phyloP scores from a whole-genome alignment of 2,797 vertebrate species.

The Sebastolobus alascanus region DNA sequence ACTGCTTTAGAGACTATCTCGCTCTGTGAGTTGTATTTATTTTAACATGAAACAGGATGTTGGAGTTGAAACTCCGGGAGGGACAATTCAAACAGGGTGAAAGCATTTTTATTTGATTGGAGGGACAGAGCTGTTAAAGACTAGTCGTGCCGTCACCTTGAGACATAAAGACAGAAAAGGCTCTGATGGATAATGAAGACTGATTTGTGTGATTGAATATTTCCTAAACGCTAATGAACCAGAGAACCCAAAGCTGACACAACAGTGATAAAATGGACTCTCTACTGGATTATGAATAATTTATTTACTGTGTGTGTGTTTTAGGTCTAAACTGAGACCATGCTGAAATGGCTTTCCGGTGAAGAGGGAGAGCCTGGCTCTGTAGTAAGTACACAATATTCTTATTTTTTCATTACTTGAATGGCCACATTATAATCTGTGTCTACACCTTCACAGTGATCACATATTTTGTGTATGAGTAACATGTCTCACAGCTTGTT shows the following conservation, averaged over 20 bases:
- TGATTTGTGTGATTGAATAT: background rate
- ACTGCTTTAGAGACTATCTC: background rate
- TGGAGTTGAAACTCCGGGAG: background rate
- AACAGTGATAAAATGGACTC: background rate
- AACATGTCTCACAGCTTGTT: background rate
- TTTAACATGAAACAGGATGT: background rate
- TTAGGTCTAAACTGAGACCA: slow-evolving; percentile 74
- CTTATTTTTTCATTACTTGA: background rate
- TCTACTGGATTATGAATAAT: background rate
- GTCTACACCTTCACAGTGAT: background rate
- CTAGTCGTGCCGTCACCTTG: background rate
- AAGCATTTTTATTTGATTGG: background rate
- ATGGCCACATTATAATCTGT: background rate
- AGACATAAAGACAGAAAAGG: background rate
- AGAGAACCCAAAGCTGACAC: background rate
- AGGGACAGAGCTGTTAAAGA: too few relatives aligned
- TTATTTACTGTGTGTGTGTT: slow-evolving; percentile 5
- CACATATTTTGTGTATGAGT: background rate
- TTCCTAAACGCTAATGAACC: background rate
- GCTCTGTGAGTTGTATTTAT: background rate
- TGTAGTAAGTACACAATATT: slow-evolving; percentile 82
- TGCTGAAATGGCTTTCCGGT: slow-evolving; percentile 92
- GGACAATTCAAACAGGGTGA: background rate
- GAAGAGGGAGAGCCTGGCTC: slow-evolving; percentile 86
- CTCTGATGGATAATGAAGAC: background rate